These are phyloP conservation scores for Ptyas mucosa DNA, from an alignment of 2,113 vertebrate species.

Conservation along the genomic window DNA sequence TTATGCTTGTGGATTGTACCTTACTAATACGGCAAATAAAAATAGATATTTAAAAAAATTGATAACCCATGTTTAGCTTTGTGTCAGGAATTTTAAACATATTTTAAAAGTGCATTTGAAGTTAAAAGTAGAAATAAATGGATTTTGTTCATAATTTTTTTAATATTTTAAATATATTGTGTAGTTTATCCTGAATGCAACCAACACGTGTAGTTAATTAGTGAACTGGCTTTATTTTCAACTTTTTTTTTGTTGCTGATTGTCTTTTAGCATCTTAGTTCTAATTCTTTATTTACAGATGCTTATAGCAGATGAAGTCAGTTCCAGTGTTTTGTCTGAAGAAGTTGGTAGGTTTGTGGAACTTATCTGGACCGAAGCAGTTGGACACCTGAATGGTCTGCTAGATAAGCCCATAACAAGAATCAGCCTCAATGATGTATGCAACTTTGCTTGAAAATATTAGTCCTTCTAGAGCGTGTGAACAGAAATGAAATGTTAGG, in stretches of 20 bases:
- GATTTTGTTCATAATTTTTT: background rate
- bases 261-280: background rate
- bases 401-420: constrained; percentile 66
- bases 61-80: background rate
- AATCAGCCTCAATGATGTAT: constrained; percentile 82
- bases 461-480: background rate
- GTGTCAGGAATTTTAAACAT: background rate
- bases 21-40: background rate
- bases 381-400: constrained; percentile 68
- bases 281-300: constrained; percentile 63
- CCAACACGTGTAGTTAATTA: background rate
- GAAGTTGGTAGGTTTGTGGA: constrained; percentile 80
- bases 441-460: constrained; percentile 13
- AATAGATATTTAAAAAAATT: background rate
- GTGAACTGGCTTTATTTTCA: background rate
- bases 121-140: background rate
- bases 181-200: background rate
- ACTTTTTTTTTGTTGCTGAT: background rate
- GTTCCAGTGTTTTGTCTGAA: constrained; percentile 66
- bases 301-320: constrained; percentile 75
- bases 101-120: background rate
- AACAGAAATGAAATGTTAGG: background rate
- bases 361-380: constrained; percentile 80
- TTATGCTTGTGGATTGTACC: background rate
- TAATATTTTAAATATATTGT: background rate